These are phyloP conservation scores for Microcebus tavaratra DNA, from an alignment of 2,113 vertebrate genomes.

Conservation along the genomic window DNA sequence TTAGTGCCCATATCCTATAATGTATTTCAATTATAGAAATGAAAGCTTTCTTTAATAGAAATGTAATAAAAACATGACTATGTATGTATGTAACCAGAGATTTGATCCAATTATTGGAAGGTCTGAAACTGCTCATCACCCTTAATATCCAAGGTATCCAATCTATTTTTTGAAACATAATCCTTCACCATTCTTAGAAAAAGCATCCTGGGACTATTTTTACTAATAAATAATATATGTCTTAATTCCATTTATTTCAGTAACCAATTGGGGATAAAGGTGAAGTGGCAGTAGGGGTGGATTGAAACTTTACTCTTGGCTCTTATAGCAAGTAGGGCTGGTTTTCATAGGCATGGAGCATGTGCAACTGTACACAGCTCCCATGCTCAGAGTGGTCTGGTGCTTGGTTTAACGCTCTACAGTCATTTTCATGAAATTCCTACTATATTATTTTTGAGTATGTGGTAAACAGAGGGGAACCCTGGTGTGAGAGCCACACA, in stretches of 20 bases:
- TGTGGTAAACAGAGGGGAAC: neutral
- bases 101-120: neutral
- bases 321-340: neutral
- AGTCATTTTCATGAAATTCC: neutral
- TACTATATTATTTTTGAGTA: neutral
- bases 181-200: neutral
- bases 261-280: neutral
- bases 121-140: neutral
- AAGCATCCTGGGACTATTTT: neutral
- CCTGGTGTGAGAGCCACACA: neutral
- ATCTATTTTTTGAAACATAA: neutral
- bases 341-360: neutral
- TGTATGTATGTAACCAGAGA: neutral
- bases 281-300: neutral
- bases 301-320: neutral
- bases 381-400: neutral
- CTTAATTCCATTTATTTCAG: neutral
- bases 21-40: neutral
- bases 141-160: neutral
- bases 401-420: neutral
- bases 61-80: neutral
- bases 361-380: too few species aligned
- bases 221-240: neutral
- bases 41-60: neutral
- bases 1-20: neutral